Conservation (phyloP, 2,888 invertebrate genomes). For the Stenodera caucasica region DNA sequence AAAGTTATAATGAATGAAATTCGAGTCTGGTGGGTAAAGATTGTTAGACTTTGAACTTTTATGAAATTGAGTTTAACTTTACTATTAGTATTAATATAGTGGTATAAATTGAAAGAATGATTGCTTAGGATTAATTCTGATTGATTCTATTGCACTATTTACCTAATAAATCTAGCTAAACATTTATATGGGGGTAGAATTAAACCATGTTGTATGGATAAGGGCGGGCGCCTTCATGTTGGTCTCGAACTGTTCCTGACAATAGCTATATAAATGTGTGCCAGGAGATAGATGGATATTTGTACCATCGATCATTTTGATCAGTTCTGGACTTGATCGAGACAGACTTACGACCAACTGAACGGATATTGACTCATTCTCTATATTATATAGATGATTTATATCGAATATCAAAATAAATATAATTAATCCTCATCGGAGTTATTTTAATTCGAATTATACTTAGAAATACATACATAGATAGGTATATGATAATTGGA, state of each 20-base stretch:
- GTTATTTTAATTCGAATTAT: not conserved
- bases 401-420: conserved; percentile 5
- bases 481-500: too few species aligned
- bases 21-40: not conserved
- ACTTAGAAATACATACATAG: conserved; percentile 26
- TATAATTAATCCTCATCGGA: not conserved
- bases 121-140: not conserved
- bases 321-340: conserved; percentile 50
- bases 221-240: conserved; percentile 34
- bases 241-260: conserved; percentile 44
- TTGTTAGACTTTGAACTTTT: not conserved
- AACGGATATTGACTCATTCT: conserved; percentile 31
- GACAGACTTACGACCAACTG: conserved; percentile 34
- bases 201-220: conserved; percentile 29
- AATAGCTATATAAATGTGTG: conserved; percentile 46
- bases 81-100: too few species aligned
- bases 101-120: not conserved
- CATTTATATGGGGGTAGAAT: conserved; percentile 35
- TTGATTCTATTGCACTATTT: not conserved
- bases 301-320: conserved; percentile 52
- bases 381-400: conserved; percentile 23
- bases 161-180: conserved; percentile 36
- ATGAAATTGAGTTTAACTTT: not conserved
- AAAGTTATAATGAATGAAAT: conserved; percentile 4
- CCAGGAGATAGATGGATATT: conserved; percentile 50